Conservation (phyloP, 2,113 vertebrate genomes). For the Melanerpes aurifrons region DNA sequence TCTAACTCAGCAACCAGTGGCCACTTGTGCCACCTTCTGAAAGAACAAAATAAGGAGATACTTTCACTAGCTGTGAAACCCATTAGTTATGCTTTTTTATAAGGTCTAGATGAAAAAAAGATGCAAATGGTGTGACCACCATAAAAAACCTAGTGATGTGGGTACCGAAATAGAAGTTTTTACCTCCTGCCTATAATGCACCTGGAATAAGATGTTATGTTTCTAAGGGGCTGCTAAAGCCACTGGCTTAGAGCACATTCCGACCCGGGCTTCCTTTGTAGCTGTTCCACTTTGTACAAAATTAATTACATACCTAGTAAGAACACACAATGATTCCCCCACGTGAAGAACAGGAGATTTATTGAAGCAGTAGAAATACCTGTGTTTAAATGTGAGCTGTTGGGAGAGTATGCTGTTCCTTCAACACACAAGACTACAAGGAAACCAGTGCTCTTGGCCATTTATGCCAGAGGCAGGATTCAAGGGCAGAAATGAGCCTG, state of each 20-base stretch:
- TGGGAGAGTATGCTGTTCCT: neutral
- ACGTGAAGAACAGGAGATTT: constrained; percentile 1
- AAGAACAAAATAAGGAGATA: neutral
- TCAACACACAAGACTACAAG: neutral
- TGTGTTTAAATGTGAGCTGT: neutral
- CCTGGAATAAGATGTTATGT: neutral
- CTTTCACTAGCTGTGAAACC: neutral
- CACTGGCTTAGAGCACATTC: neutral
- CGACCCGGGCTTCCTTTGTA: constrained; percentile 14
- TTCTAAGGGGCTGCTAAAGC: constrained; percentile 28
- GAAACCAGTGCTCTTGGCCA: neutral
- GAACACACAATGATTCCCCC: neutral
- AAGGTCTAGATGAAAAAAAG: neutral
- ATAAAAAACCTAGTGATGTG: neutral
- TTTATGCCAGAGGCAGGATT: neutral
- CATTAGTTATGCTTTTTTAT: neutral
- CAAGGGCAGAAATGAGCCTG: neutral
- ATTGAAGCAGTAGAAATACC: neutral
- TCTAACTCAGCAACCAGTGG: neutral
- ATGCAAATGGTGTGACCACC: neutral
- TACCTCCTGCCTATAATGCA: neutral
- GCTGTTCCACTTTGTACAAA: constrained; percentile 38
- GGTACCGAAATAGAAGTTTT: neutral
- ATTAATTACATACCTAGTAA: constrained; percentile 32
- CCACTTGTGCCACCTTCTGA: neutral